A percentile compares a stretch with the other conserved stretches of the same genome.
Conservation (phyloP, 2,888 invertebrate genomes). For the Hermaeophaga mercurialis region DNA sequence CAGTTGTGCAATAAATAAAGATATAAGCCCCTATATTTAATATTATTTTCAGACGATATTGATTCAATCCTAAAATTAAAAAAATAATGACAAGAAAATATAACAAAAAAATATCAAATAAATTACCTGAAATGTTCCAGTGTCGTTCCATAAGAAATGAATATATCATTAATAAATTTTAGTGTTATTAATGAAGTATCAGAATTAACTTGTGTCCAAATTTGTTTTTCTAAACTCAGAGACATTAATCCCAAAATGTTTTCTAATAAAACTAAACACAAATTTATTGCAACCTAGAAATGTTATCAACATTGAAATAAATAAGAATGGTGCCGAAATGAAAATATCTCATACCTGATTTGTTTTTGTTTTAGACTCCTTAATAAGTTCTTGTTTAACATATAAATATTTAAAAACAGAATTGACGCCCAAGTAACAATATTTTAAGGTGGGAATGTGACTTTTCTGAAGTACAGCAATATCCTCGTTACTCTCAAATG, state of each 20-base stretch:
- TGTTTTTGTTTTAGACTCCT: conserved; percentile 41
- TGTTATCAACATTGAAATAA: background rate
- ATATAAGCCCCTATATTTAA: conserved; percentile 54
- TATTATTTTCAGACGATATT: conserved; percentile 46
- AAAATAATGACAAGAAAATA: background rate
- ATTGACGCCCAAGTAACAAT: conserved; percentile 56
- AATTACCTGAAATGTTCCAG: conserved; percentile 61
- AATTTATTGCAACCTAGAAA: conserved; percentile 61
- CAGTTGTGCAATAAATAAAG: conserved; percentile 58
- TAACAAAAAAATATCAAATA: background rate
- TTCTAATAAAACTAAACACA: conserved; percentile 58
- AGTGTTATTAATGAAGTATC: conserved; percentile 60
- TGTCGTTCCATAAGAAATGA: conserved; percentile 65
- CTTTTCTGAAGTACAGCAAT: conserved; percentile 48
- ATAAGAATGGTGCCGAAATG: background rate
- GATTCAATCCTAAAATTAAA: conserved; percentile 49
- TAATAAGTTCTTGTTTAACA: conserved; percentile 44
- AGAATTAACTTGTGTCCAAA: conserved; percentile 62
- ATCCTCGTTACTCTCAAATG: conserved; percentile 39
- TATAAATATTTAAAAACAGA: conserved; percentile 51
- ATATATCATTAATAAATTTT: conserved; percentile 62
- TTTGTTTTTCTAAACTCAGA: conserved; percentile 61
- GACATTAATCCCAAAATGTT: conserved; percentile 61
- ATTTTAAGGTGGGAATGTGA: conserved; percentile 59
- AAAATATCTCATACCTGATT: conserved; percentile 34